Base-by-base conservation (phyloP, 2,888 invertebrate species). In the Trichopoda pennipes region DNA sequence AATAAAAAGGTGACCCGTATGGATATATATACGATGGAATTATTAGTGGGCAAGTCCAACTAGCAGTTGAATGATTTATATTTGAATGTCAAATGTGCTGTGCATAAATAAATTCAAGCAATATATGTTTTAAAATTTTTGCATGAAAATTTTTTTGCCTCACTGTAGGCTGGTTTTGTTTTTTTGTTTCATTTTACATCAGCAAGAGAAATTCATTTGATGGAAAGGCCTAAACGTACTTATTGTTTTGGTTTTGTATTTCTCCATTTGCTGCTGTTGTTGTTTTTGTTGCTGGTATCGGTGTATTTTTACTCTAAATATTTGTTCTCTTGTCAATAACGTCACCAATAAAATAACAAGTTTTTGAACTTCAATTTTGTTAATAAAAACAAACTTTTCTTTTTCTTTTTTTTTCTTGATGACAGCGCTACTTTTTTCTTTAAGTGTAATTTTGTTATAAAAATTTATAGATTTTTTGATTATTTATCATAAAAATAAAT, bases 271-370 rank as follows among this genome's bases (percentile, higher is more conserved):
- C 35, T 56, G 60, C n/a, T 49, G 19, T 49, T 44, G 56, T 42
- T 23, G n/a, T 44, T 17, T 53, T 47, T 42, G 21, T 56, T 19
- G 6, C 12, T 49, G 12, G 3, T 23, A 44, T 51, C 8, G 17
- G 17, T 47, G 63, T 64, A 10, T 44, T 8, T 51, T 7, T 69
- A 16, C 77, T 77, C 56, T 70, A 17, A 21, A 69, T 51, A 53
- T 35, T 44, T n/a, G 16, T 60, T 68, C 56, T 73, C 55, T 69
- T 69, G 74, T 80, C 73, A 75, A 70, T 80, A 84, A 72, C 84
- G 79, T 77, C 79, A 81, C 69, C 80, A 77, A 78, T 72, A n/a
- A 60, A 81, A 77, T 74, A 72, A 80, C 73, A 77, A 77, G 69
- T 83, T 77, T 77, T 74, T 58, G 47, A 55, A 73, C 55, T 68